Conservation (phyloP, 1,140 invertebrate species). For the Drosophila tristis region DNA sequence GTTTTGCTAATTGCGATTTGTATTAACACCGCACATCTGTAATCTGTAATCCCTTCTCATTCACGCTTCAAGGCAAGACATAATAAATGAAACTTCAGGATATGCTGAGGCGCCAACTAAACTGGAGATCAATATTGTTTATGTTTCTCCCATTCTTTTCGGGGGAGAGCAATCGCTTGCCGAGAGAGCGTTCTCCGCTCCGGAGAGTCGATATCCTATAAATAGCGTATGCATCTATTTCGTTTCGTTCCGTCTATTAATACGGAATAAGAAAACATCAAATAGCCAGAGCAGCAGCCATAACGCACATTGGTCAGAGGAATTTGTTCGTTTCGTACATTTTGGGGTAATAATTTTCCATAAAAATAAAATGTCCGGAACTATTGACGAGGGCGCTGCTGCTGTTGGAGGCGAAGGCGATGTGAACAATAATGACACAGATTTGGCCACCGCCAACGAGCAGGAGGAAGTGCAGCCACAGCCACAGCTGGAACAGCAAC, state of each 20-base stretch:
- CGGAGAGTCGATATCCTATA: conserved; percentile 53
- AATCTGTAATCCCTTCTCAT: conserved; percentile 59
- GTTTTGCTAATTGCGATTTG: conserved; percentile 71
- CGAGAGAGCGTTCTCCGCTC: conserved; percentile 9
- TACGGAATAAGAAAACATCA: conserved; percentile 62
- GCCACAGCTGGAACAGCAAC: conserved; percentile 5
- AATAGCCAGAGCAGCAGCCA: conserved; percentile 14
- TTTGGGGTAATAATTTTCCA: conserved; percentile 18
- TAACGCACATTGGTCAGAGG: conserved; percentile 49
- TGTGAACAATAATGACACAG: conserved; percentile 70
- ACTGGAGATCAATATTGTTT: conserved; percentile 44
- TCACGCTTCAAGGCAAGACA: conserved; percentile 52
- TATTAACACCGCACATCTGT: conserved; percentile 68
- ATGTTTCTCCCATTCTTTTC: conserved; percentile 15
- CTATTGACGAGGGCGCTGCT: conserved; percentile 38
- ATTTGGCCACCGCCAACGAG: conserved; percentile 6
- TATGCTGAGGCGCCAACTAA: conserved; percentile 70
- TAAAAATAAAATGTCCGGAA: conserved; percentile 62
- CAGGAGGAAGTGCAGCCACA: conserved; percentile 9
- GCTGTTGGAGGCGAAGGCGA: conserved; percentile 63
- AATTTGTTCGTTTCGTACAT: conserved; percentile 29
- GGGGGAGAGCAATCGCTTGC: conserved; percentile 12
- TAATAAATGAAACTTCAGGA: conserved; percentile 71
- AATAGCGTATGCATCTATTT: conserved; percentile 75
- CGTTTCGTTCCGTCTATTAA: conserved; percentile 55